Percentiles rank a stretch among this genome's conserved stretches.
Conservation (phyloP, 2,797 vertebrate genomes). For the Okamejei kenojei region DNA sequence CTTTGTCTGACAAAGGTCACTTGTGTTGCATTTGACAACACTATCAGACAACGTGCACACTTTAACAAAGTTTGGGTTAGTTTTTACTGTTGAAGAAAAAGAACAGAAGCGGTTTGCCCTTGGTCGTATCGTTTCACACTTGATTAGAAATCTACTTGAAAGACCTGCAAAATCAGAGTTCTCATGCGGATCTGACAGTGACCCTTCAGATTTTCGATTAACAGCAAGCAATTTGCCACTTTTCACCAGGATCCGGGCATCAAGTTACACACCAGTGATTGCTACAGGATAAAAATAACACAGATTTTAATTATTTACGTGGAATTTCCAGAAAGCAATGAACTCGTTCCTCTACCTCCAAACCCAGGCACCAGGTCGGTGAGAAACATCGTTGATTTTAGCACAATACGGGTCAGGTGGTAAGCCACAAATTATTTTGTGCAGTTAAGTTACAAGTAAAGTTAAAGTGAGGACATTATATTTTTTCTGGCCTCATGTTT, state of each 20-base stretch:
- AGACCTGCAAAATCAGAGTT: background rate
- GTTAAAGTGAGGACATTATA: background rate
- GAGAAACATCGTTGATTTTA: background rate
- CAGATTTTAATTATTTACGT: background rate
- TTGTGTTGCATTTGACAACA: background rate
- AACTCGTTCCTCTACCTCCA: background rate
- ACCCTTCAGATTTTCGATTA: background rate
- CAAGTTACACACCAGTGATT: background rate
- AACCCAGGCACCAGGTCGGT: background rate
- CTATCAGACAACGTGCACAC: background rate
- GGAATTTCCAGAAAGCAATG: background rate
- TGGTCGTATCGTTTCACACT: background rate
- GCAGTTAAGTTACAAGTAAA: background rate
- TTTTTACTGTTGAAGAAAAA: background rate
- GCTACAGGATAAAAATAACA: background rate
- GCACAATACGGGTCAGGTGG: background rate
- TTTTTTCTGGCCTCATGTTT: background rate
- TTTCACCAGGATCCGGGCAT: background rate
- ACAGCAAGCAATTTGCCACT: background rate
- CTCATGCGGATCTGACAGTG: background rate
- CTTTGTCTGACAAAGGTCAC: slow-evolving; percentile 5
- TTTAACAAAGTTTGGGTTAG: slow-evolving; percentile 12
- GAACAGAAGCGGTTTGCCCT: background rate
- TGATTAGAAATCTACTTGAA: background rate
- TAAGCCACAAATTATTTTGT: background rate